A percentile compares a stretch with the other conserved stretches of the same genome.
Conservation (phyloP, 2,113 vertebrate genomes). For the Tachycineta bicolor region DNA sequence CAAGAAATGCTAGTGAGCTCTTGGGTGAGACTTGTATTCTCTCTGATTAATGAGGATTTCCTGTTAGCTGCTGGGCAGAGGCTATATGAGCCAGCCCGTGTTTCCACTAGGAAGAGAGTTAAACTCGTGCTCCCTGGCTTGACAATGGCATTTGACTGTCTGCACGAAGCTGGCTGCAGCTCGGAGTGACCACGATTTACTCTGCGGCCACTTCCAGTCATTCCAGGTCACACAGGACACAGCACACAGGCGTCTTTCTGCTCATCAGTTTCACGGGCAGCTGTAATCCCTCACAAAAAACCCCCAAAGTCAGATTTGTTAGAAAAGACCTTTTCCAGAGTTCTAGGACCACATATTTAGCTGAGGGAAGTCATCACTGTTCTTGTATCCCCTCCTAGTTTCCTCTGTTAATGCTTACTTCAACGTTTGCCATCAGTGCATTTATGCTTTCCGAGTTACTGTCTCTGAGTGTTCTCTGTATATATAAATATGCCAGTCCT, state of each 20-base stretch:
- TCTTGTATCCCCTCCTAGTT: background rate
- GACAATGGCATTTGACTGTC: background rate
- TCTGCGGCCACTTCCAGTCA: background rate
- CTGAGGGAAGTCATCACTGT: background rate
- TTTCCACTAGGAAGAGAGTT: background rate
- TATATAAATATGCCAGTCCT: background rate
- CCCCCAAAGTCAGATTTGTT: background rate
- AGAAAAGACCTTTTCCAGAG: background rate
- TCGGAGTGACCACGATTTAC: background rate
- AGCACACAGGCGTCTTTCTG: background rate
- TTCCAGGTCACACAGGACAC: background rate
- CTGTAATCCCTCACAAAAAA: background rate
- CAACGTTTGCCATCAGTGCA: background rate
- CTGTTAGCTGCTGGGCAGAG: conserved; percentile 6
- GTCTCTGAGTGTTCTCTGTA: background rate
- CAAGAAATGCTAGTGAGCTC: background rate
- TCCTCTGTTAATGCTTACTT: background rate
- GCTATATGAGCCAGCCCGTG: background rate
- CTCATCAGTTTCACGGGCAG: background rate
- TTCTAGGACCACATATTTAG: background rate
- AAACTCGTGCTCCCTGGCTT: background rate
- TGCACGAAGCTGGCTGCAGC: background rate
- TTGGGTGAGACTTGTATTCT: background rate
- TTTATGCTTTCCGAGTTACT: background rate
- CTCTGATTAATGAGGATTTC: background rate